Percentiles rank a stretch among this genome's conserved stretches.
Evolutionary conservation across 2,113 vertebrate genomes (phyloP).

Genomic region (Triplophysa dalaica): DNA sequence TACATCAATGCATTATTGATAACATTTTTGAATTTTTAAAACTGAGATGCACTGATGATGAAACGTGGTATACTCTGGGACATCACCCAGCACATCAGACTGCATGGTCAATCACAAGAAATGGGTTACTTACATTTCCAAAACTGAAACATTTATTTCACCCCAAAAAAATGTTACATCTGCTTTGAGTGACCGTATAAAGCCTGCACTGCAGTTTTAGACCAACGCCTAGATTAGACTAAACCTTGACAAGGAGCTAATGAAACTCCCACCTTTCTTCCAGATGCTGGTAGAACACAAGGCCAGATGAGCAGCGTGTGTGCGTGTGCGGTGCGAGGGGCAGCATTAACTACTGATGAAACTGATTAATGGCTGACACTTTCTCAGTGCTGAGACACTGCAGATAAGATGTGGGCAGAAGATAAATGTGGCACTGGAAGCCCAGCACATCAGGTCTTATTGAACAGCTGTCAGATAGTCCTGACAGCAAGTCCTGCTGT

Average conservation of each 20-base stretch:
- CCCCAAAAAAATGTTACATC: not conserved
- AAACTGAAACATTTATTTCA: not conserved
- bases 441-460: constrained; percentile 37
- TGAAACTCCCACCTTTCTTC: constrained; percentile 19
- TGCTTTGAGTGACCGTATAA: constrained; percentile 16
- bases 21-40: not conserved
- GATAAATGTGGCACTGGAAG: constrained; percentile 44
- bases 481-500: constrained; percentile 28
- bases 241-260: constrained; percentile 33
- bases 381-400: constrained; percentile 29
- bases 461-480: constrained; percentile 49
- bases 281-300: constrained; percentile 3
- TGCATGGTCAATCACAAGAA: not conserved
- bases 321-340: constrained; percentile 36
- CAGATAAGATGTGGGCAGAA: constrained; percentile 45
- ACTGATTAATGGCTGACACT: constrained; percentile 47
- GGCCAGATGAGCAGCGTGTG: constrained; percentile 17
- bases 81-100: not conserved
- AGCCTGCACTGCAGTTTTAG: constrained; percentile 9
- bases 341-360: constrained; percentile 41
- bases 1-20: not conserved
- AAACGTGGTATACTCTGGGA: not conserved
- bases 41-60: not conserved
- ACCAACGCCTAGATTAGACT: constrained; percentile 21
- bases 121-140: not conserved